These are phyloP conservation scores for Hassar affinis DNA, from an alignment of 2,113 vertebrate species.

Conservation along the genomic window DNA sequence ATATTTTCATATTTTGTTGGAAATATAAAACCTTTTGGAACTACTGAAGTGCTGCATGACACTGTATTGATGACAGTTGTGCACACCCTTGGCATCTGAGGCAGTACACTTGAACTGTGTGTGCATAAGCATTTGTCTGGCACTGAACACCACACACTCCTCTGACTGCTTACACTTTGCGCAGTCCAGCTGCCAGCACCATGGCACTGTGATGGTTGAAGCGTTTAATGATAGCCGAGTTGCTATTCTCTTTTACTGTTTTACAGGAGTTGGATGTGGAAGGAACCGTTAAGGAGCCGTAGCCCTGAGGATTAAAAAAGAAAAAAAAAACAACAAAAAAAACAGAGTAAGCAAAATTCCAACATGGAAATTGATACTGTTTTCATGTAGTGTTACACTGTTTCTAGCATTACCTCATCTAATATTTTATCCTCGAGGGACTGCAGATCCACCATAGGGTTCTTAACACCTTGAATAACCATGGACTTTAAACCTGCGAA, in stretches of 20 bases:
- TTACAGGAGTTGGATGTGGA: constrained; percentile 83
- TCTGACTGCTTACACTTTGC: constrained; percentile 80
- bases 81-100: background rate
- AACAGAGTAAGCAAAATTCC: background rate
- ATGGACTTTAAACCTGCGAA: constrained; percentile 87
- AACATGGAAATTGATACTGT: background rate
- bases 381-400: background rate
- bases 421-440: constrained; percentile 91
- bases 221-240: constrained; percentile 94
- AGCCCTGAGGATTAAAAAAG: constrained; percentile 75
- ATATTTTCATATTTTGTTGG: no score
- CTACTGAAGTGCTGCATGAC: background rate
- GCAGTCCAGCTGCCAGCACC: constrained; percentile 94
- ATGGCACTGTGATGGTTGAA: constrained; percentile 99
- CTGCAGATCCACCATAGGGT: constrained; percentile 90
- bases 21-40: no score
- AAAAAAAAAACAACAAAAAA: no score
- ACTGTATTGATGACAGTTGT: background rate
- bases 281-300: constrained; percentile 77
- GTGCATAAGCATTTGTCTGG: background rate
- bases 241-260: constrained; percentile 89
- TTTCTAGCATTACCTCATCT: constrained; percentile 82
- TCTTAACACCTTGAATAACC: constrained; percentile 95
- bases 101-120: background rate
- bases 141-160: background rate